phyloP scores from a whole-genome alignment of 2,888 invertebrate genomes.

The Xestia ashworthii region DNA sequence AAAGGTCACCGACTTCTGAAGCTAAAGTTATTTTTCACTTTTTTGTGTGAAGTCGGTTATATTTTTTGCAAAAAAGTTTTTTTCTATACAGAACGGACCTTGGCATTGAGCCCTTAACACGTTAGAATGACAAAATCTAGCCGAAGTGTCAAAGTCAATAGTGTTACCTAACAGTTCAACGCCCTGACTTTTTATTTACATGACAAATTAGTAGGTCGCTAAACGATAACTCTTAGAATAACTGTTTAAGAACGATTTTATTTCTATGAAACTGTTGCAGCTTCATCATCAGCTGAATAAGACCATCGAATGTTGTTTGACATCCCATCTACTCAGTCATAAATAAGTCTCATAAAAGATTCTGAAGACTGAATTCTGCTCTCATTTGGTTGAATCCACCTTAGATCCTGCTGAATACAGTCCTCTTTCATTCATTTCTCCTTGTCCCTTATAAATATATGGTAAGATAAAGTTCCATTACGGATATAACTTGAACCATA shows the following conservation, averaged over 20 bases:
- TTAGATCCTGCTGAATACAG: background rate
- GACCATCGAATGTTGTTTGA: background rate
- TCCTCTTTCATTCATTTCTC: background rate
- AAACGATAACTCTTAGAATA: slow-evolving; percentile 9
- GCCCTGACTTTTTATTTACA: slow-evolving; percentile 31
- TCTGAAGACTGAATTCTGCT: too few species aligned
- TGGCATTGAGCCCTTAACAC: slow-evolving; percentile 20
- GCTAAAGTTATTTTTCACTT: too few species aligned
- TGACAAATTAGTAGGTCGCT: slow-evolving; percentile 20
- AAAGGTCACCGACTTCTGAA: too few species aligned
- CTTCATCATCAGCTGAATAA: background rate
- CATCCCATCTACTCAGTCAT: background rate
- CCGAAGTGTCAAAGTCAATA: slow-evolving; percentile 36
- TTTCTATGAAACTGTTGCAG: background rate
- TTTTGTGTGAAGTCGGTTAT: too few species aligned
- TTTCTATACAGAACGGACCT: background rate
- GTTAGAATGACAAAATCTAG: background rate
- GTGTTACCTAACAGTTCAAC: slow-evolving; percentile 36
- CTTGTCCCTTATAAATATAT: too few species aligned
- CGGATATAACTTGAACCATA: slow-evolving; percentile 16
- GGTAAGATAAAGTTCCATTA: background rate
- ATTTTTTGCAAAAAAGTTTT: too few species aligned
- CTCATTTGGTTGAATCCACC: background rate
- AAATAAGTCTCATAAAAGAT: background rate
- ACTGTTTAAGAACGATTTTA: slow-evolving; percentile 2